phyloP scores from a whole-genome alignment of 2,113 vertebrate species.

The Pagrus major region DNA sequence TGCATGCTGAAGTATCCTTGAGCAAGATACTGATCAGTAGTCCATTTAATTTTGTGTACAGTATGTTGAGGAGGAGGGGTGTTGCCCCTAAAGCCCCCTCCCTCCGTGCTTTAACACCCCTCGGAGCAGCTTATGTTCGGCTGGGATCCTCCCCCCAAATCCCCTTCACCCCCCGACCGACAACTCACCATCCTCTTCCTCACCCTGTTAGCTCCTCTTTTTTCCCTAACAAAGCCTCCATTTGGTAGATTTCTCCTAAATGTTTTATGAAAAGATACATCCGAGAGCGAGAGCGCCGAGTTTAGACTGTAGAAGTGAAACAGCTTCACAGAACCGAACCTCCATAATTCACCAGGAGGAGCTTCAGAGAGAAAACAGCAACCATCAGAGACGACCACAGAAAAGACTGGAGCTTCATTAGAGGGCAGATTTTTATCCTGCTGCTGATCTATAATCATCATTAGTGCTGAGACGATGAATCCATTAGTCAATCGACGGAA shows the following conservation, averaged over 20 bases:
- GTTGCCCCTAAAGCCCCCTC: slow-evolving; percentile 70
- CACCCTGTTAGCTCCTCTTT: neutral
- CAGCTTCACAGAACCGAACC: neutral
- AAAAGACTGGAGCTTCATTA: neutral
- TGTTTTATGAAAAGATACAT: neutral
- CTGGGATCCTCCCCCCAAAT: slow-evolving; percentile 48
- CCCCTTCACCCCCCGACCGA: slow-evolving; percentile 3
- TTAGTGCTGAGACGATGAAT: neutral
- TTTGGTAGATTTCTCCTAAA: neutral
- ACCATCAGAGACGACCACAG: neutral
- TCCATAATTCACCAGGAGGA: slow-evolving; percentile 1
- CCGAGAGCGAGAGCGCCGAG: neutral
- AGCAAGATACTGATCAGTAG: too few species aligned
- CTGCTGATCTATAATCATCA: neutral
- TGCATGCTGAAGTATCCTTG: too few species aligned
- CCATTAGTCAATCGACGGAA: neutral
- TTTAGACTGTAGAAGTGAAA: neutral
- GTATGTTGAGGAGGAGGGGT: neutral
- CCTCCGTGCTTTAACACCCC: slow-evolving; percentile 59
- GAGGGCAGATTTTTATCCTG: neutral
- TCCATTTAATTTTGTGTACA: neutral
- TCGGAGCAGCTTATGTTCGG: slow-evolving; percentile 27
- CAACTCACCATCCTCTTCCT: neutral
- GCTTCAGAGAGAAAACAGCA: neutral
- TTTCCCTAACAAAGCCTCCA: neutral